A percentile compares a stretch with the other conserved stretches of the same genome.
phyloP scores from a whole-genome alignment of 2,113 vertebrate genomes.

The Ciconia boyciana region DNA sequence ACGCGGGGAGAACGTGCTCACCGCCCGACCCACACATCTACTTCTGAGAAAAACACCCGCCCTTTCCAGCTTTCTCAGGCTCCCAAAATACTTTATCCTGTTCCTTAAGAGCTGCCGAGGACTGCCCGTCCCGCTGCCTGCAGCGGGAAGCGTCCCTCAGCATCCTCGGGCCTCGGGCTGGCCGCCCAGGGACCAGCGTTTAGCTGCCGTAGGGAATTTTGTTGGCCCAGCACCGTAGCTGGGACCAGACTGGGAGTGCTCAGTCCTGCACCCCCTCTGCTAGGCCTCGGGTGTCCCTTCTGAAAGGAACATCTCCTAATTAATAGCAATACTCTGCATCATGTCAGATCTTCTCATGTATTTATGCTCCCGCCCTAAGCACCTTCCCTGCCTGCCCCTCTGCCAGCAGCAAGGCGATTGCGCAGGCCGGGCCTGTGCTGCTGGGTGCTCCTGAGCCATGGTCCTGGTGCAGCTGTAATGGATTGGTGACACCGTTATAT shows the following conservation, averaged over 20 bases:
- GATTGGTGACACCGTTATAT: neutral
- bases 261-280: neutral
- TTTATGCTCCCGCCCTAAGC: neutral
- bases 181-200: too few species aligned
- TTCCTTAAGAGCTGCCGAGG: neutral
- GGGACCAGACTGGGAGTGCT: neutral
- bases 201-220: neutral
- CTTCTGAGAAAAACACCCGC: neutral
- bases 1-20: accelerated
- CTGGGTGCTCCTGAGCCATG: neutral
- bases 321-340: neutral
- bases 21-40: accelerated
- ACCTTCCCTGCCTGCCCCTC: neutral
- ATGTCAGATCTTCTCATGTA: neutral
- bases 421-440: accelerated
- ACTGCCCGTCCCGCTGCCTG: neutral
- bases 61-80: neutral
- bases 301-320: neutral
- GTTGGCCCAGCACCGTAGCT: neutral
- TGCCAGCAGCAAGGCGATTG: neutral
- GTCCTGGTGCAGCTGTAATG: neutral
- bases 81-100: neutral
- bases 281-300: neutral
- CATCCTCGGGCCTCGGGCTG: accelerated
- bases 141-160: neutral